phyloP scores from a whole-genome alignment of 35 echinoderm and acorn worm genomes.

The Holothuria glaberrima region DNA sequence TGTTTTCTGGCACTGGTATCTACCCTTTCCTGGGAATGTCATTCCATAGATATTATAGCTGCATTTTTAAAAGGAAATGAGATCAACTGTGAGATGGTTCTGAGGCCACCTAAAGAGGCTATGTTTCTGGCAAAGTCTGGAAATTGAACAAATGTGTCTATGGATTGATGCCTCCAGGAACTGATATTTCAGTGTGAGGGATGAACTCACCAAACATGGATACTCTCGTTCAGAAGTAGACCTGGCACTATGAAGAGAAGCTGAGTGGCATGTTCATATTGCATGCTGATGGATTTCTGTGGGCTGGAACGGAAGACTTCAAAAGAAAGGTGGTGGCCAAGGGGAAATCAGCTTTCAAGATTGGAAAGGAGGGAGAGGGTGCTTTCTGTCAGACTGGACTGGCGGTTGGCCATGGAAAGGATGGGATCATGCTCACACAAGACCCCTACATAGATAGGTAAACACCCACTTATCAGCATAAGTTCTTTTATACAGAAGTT shows the following conservation, averaged over 20 bases:
- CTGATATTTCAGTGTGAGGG: background rate
- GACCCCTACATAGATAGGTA: background rate
- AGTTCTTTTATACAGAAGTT: too few species aligned
- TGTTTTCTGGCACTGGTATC: slow-evolving; percentile 11
- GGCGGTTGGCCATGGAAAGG: background rate
- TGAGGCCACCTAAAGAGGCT: background rate
- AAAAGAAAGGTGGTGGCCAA: background rate
- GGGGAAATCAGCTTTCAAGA: background rate
- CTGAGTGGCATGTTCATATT: background rate
- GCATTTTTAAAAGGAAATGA: slow-evolving; percentile 49
- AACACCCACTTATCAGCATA: too few species aligned
- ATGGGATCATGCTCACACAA: slow-evolving; percentile 1
- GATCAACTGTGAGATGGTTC: slow-evolving; percentile 35
- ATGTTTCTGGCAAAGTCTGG: background rate
- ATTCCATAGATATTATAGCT: slow-evolving; percentile 48
- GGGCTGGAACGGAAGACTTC: slow-evolving; percentile 14
- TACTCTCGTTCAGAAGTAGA: slow-evolving; percentile 9
- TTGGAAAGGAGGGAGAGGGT: slow-evolving; percentile 10
- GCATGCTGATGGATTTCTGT: slow-evolving; percentile 33
- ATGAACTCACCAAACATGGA: too few species aligned
- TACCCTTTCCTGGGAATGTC: background rate
- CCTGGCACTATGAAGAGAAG: background rate
- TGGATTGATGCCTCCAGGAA: slow-evolving; percentile 37
- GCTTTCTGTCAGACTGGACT: background rate
- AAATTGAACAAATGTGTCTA: slow-evolving; percentile 29